Evolutionary conservation across 2,888 invertebrate species (phyloP), one percentile per base, ranked within the genome.

Genomic region (Achlya flavicornis): DNA sequence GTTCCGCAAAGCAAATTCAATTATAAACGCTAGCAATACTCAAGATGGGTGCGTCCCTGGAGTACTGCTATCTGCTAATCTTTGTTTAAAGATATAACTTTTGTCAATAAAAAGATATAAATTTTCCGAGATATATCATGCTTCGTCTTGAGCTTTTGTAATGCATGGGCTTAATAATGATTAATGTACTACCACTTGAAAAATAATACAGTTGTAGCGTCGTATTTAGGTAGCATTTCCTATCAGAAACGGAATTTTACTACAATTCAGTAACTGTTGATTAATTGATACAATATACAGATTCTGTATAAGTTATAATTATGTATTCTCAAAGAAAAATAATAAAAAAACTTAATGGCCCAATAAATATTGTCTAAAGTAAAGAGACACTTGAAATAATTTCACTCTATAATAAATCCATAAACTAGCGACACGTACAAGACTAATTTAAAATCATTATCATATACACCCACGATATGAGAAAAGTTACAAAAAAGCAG

Each of bases 1-100:
- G 71, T 69, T 75, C 73, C 71, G 80, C 77, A 80, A 81, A 82
- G 71, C 80, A 72, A 85, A 84, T 85, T 81, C 70, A 76, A 85
- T 83, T 83, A 70, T 73, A 70, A 72, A 79, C 77, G 80, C 68
- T 59, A 41, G 58, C 62, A 62, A 62, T 66, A 60, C 60, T 58
- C 62, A 38, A 63, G 72, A 43, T 11, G 53, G 53, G 26, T 26
- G 26, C 26, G 26, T 26, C 26, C 26, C 26, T 26, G 26, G 26
- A 26, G 26, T 26, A 26, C 26, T 26, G 26, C 26, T 26, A 26
- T 26, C 26, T 26, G 35, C 46, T 53, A 16, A 19, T 53, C 53
- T 53, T 53, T 19, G 10, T 19, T 53, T 19, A 7, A 19, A 8
- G 19, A 53, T n/a, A 48, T 2, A 16, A 16, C 48, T 26, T 26